Percentiles rank a stretch among this genome's conserved stretches.
phyloP scores from a whole-genome alignment of 2,888 invertebrate species.

The Ichneumoninae sp. region DNA sequence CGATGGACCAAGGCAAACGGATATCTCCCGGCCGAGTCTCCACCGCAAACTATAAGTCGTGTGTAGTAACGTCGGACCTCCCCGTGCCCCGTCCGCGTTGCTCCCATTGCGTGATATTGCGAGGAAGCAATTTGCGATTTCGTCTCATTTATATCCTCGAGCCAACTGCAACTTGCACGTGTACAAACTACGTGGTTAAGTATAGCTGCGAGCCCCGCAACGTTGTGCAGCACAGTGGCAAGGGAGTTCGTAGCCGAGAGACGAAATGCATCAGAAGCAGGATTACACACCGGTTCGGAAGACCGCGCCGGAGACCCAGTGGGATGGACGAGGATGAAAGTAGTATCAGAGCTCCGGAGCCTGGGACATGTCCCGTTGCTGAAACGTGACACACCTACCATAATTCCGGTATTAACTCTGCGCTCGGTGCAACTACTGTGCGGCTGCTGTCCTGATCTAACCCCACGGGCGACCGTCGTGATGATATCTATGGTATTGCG shows the following conservation, averaged over 20 bases:
- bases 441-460: constrained; percentile 17
- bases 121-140: constrained; percentile 58
- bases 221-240: constrained; percentile 23
- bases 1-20: neutral
- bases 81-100: constrained; percentile 1
- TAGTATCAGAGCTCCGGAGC: constrained; percentile 24
- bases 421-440: constrained; percentile 11
- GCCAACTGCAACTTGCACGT: constrained; percentile 9
- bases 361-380: constrained; percentile 61
- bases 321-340: constrained; percentile 19
- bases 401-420: constrained; percentile 58
- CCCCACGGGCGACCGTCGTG: constrained; percentile 13
- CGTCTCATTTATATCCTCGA: constrained; percentile 50
- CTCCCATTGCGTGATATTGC: constrained; percentile 55
- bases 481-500: constrained; percentile 46
- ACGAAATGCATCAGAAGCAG: constrained; percentile 48
- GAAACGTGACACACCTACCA: constrained; percentile 65
- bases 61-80: neutral
- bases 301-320: constrained; percentile 2
- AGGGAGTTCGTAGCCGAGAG: constrained; percentile 9
- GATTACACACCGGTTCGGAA: constrained; percentile 31
- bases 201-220: neutral
- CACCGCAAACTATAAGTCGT: neutral
- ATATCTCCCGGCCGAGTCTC: constrained; percentile 11
- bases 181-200: constrained; percentile 6